phyloP scores from a whole-genome alignment of 2,113 vertebrate species.

The Centropus bengalensis region DNA sequence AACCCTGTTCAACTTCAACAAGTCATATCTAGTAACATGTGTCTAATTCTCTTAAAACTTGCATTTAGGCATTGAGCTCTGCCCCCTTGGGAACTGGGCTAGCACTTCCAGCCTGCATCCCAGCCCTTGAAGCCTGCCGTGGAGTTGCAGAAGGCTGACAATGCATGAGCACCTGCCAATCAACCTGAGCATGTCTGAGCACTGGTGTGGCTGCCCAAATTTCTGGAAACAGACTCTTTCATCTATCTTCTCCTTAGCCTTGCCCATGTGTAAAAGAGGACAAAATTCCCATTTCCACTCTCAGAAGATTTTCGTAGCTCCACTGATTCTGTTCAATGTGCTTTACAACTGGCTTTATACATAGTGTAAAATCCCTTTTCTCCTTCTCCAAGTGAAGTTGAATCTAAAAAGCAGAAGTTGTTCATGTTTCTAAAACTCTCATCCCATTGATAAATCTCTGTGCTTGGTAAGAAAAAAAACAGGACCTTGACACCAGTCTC shows the following conservation, averaged over 20 bases:
- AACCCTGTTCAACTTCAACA: neutral
- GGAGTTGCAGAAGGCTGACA: neutral
- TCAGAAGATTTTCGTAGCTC: neutral
- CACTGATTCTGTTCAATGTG: neutral
- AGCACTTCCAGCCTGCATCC: neutral
- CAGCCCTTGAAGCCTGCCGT: neutral
- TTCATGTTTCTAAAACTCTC: neutral
- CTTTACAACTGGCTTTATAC: neutral
- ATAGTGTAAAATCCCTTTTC: neutral
- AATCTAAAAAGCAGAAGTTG: neutral
- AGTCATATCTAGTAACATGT: neutral
- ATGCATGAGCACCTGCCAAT: neutral
- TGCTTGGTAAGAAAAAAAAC: neutral
- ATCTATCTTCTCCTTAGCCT: neutral
- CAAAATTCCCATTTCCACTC: neutral
- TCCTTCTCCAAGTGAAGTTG: neutral
- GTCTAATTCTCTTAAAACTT: neutral
- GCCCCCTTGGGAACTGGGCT: neutral
- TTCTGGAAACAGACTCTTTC: neutral
- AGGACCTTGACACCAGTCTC: neutral
- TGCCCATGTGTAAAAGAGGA: neutral
- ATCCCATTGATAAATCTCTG: neutral
- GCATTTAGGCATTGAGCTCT: neutral
- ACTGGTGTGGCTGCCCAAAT: neutral
- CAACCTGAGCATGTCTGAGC: neutral